A percentile compares a stretch with the other conserved stretches of the same genome.
phyloP scores from a whole-genome alignment of 2,797 vertebrate genomes.

The Argyrosomus regius region DNA sequence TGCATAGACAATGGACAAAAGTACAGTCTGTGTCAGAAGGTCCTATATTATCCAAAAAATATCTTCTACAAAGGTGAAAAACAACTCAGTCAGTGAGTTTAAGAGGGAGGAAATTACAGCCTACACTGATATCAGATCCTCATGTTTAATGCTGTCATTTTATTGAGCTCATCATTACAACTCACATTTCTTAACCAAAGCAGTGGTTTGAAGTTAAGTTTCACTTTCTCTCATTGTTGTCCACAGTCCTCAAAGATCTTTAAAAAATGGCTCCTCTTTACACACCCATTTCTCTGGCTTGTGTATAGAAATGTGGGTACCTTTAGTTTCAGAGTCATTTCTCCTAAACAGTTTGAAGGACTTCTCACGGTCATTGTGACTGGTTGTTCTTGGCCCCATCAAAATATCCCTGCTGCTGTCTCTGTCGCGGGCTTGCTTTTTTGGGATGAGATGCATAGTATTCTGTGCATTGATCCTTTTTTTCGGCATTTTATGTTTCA shows the following conservation, averaged over 20 bases:
- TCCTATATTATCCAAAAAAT: constrained; percentile 71
- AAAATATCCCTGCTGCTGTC: constrained; percentile 64
- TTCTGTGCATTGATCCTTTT: constrained; percentile 66
- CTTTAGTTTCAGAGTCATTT: constrained; percentile 68
- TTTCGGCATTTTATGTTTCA: constrained; percentile 79
- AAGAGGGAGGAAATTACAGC: constrained; percentile 68
- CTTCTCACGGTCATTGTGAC: constrained; percentile 64
- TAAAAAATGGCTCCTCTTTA: constrained; percentile 81
- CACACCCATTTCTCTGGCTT: constrained; percentile 78
- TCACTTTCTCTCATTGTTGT: constrained; percentile 28
- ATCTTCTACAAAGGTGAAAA: constrained; percentile 74
- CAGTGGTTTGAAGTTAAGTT: constrained; percentile 21
- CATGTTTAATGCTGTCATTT: constrained; percentile 45
- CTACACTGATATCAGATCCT: constrained; percentile 56
- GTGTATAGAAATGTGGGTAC: constrained; percentile 59
- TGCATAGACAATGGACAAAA: constrained; percentile 78
- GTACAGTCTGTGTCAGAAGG: constrained; percentile 67
- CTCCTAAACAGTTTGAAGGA: constrained; percentile 62
- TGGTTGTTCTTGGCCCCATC: constrained; percentile 62
- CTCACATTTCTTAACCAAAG: constrained; percentile 42
- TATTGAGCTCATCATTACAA: constrained; percentile 28
- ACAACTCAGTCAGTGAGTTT: constrained; percentile 67
- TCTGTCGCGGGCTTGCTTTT: constrained; percentile 62
- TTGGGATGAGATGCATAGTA: constrained; percentile 66
- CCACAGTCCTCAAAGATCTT: constrained; percentile 52